Evolutionary conservation across 2,797 vertebrate genomes (phyloP).

Genomic region (Cercopithecus neglectus): DNA sequence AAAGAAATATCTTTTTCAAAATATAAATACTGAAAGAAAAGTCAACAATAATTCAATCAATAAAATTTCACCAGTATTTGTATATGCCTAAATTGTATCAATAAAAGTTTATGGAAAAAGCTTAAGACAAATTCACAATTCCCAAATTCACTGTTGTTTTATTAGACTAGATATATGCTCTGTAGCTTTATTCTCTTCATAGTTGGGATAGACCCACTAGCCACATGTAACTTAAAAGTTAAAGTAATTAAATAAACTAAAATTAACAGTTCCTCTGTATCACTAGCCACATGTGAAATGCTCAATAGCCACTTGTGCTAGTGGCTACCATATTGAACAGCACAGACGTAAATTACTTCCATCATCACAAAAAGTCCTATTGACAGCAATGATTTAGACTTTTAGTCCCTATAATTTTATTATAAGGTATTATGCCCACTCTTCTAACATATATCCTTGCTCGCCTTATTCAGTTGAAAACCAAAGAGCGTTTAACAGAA

Average conservation of each 20-base stretch:
- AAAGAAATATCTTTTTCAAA: neutral
- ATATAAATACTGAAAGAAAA: neutral
- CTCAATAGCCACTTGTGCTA: neutral
- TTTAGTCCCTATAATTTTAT: neutral
- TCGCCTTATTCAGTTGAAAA: neutral
- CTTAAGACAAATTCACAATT: neutral
- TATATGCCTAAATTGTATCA: neutral
- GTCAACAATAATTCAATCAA: neutral
- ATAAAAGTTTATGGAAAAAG: neutral
- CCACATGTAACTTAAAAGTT: neutral
- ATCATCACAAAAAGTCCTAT: neutral
- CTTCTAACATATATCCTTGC: neutral
- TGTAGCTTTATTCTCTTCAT: neutral
- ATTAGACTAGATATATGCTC: neutral
- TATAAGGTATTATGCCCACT: neutral
- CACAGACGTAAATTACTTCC: neutral
- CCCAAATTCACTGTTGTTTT: neutral
- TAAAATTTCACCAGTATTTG: neutral
- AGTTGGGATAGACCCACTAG: neutral
- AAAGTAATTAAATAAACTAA: neutral
- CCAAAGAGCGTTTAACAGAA: neutral
- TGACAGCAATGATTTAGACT: neutral
- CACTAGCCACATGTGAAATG: neutral
- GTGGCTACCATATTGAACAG: accelerated
- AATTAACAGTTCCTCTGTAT: neutral